A percentile compares a stretch with the other conserved stretches of the same genome.
Conservation (phyloP, 2,113 vertebrate species). For the Eudyptes chrysolophus region DNA sequence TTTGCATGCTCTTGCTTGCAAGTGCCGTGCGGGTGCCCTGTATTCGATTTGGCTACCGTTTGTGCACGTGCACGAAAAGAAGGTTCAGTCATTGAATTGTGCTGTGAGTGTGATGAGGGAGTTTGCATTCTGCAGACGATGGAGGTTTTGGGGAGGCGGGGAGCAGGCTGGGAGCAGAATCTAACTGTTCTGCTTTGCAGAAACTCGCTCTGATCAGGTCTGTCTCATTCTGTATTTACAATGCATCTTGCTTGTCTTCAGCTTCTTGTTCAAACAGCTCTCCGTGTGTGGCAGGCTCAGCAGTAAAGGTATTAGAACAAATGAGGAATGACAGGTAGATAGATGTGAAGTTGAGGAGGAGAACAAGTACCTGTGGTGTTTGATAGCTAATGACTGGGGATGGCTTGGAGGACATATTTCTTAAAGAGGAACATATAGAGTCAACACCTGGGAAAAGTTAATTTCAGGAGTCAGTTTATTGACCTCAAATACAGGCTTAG, state of each 20-base stretch:
- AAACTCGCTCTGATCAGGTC: neutral
- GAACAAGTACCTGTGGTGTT: neutral
- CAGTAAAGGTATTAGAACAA: neutral
- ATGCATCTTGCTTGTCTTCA: fast-evolving
- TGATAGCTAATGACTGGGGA: neutral
- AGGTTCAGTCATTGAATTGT: fast-evolving
- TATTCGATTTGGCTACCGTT: fast-evolving
- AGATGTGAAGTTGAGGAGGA: neutral
- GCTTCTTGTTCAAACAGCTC: neutral
- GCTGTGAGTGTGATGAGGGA: neutral
- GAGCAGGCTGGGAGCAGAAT: neutral
- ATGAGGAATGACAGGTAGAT: fast-evolving
- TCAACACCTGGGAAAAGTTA: neutral
- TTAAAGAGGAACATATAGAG: neutral
- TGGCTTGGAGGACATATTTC: neutral
- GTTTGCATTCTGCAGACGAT: fast-evolving
- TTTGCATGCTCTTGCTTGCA: neutral
- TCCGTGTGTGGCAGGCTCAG: neutral
- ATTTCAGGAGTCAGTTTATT: neutral
- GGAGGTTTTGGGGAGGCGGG: neutral
- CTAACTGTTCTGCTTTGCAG: neutral
- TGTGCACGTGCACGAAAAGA: neutral
- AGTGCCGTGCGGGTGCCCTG: neutral
- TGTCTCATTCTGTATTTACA: neutral
- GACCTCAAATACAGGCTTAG: neutral